Percentiles rank a stretch among this genome's conserved stretches.
These are phyloP conservation scores for Octopus sinensis DNA, from an alignment of 1,140 invertebrate genomes.

Conservation along the genomic window DNA sequence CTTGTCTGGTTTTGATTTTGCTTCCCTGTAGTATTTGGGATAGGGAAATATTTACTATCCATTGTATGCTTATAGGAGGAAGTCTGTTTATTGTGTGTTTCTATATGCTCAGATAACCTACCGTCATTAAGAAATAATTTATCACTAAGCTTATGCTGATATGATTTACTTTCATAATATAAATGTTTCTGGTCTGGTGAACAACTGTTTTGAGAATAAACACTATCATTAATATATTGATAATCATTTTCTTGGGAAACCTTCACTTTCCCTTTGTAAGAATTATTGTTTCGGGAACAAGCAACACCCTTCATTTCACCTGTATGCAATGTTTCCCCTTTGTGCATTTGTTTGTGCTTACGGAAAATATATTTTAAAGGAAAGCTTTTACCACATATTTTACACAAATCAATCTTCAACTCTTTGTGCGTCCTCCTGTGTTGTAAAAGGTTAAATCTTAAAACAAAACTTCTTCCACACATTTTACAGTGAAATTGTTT, in stretches of 20 bases:
- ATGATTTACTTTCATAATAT: conserved; percentile 68
- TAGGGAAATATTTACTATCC: conserved; percentile 73
- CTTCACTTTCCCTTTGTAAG: conserved; percentile 89
- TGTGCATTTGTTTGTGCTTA: conserved; percentile 28
- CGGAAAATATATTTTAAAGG: neutral
- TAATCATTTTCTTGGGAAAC: conserved; percentile 87
- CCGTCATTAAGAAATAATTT: conserved; percentile 93
- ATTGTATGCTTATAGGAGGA: conserved; percentile 73
- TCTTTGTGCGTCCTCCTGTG: conserved; percentile 1
- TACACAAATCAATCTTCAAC: conserved; percentile 16
- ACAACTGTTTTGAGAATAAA: too few relatives aligned
- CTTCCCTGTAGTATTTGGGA: conserved; percentile 61
- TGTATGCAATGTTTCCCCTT: conserved; percentile 35
- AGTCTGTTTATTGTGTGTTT: conserved; percentile 71
- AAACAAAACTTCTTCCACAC: too few relatives aligned
- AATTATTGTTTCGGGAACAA: conserved; percentile 69
- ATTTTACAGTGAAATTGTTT: too few relatives aligned
- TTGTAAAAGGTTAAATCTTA: too few relatives aligned
- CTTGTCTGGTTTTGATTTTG: conserved; percentile 48
- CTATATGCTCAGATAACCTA: conserved; percentile 65
- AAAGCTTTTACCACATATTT: conserved; percentile 19
- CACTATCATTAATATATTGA: conserved; percentile 75
- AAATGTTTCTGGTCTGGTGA: too few relatives aligned
- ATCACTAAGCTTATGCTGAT: conserved; percentile 93
- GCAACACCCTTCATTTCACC: conserved; percentile 36